Evolutionary conservation across 2,888 invertebrate species (phyloP), one percentile per base, ranked within the genome.

Genomic region (Psococerastis gibbosa): DNA sequence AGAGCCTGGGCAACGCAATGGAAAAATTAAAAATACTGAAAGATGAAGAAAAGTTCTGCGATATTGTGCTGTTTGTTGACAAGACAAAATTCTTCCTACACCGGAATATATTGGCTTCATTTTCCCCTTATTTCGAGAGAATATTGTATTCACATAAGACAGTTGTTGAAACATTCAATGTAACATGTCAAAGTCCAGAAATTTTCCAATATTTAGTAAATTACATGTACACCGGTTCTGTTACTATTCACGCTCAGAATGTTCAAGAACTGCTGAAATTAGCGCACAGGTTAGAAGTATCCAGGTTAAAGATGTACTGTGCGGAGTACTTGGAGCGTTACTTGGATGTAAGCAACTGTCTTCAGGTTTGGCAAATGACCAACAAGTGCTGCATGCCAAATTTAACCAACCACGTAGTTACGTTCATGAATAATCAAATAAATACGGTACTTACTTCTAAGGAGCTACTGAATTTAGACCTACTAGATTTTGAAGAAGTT

Each of bases 221-320:
- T 55, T 77, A 72, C 54, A 71, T 76, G 66, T 77, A 76, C 56
- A 72, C 73, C 23, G 75, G 75, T 4, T 65, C 63, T 50, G 67
- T 64, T 45, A 66, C 67, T 8, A 69, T 76, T 43, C 67, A 71
- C 52, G 66, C 69, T 51, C 62, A 64, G 22, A 73, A 69, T 55
- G 72, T 75, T 22, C 65, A 68, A 43, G 74, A 75, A 57, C 56
- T 76, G 41, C 57, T 76, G 34, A 62, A 69, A 49, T 57, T 76
- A 44, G 68, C 75, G 11, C 72, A 73, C 57, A 70, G 71, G 55
- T 73, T 75, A 56, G 61, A 73, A 52, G 66, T 75, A 46, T 61
- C 63, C 23, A 68, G 68, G 56, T 57, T 77, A 49, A 71, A 74
- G 54, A 61, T 62, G 49, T 70, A 73, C 54, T 76, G 76, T 61